Percentiles rank a stretch among this genome's conserved stretches.
phyloP scores from a whole-genome alignment of 2,888 invertebrate species.

The Dorcus hopei region DNA sequence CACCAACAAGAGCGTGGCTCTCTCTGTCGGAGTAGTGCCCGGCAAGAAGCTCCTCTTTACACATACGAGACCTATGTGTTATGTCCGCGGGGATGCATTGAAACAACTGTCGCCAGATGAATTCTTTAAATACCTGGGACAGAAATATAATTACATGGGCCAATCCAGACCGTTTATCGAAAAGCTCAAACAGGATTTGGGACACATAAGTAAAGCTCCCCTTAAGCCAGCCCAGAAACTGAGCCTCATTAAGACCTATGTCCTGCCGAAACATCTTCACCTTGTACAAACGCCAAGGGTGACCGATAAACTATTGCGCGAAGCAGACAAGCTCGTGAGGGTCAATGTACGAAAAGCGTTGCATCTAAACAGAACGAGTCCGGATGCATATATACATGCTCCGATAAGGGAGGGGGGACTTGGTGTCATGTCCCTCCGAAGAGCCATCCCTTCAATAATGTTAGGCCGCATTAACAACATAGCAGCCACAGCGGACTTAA shows the following conservation, averaged over 20 bases:
- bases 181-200: neutral
- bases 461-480: neutral
- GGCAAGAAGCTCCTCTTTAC: constrained; percentile 19
- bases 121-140: constrained; percentile 8
- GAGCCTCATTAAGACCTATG: no score
- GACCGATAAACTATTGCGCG: constrained; percentile 3
- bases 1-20: neutral
- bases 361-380: no score
- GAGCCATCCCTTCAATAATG: neutral
- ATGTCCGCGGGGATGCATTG: constrained; percentile 2
- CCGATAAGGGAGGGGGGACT: no score
- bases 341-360: no score
- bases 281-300: neutral
- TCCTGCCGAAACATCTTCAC: neutral
- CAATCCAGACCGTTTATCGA: neutral
- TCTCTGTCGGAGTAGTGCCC: neutral
- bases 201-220: neutral
- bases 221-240: constrained; percentile 11
- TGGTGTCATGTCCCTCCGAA: neutral
- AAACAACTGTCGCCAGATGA: constrained; percentile 7
- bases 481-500: neutral
- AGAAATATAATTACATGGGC: constrained; percentile 1
- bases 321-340: neutral
- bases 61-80: constrained; percentile 9
- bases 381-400: no score